Evolutionary conservation across 2,797 vertebrate genomes (phyloP), one percentile per base, ranked within the genome.

Genomic region (Pipistrellus pygmaeus): DNA sequence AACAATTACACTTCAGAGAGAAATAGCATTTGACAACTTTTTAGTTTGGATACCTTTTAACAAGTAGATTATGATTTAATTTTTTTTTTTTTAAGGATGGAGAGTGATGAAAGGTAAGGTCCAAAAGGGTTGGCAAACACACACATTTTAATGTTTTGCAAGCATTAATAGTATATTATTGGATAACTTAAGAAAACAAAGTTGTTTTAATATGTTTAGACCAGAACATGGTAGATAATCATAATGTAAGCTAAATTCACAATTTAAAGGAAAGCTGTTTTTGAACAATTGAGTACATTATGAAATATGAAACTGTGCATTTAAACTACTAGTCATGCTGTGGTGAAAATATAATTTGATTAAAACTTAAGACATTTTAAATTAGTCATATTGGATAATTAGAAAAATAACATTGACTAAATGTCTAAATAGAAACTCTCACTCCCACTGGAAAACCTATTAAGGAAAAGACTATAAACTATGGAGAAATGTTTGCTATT

Each of bases 301-400:
- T 90, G 10, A 75, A 94, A 68, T 78, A 86, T 32, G 30, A 92
- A 95, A 94, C 72, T 77, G 44, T 53, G 8, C 55, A 55, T 92
- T 90, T 90, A 46, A 89, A 93, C 82, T 92, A 81, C n/a, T 73
- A 41, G 6, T 85, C 94, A 83, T 64, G 51, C 80, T 92, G 72
- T 60, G 87, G 35, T 62, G 18, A 48, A 90, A 90, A 78, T 41
- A 92, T 93, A 87, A 92, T 84, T 94, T 97, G 66, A 96, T 84
- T 96, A 92, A 93, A 96, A 96, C 51, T 89, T 92, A 97, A 94
- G 77, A 66, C 75, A 93, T 72, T 86, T 93, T 90, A 94, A 94
- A 96, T 95, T 93, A 94, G 48, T 92, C 57, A 94, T 90, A 82
- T 85, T 89, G 64, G 30, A 38, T 96, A 94, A 94, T 95, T 76